Evolutionary conservation across 1,140 invertebrate species (phyloP), one percentile per base, ranked within the genome.

Genomic region (Brachionus rotundiformis): DNA sequence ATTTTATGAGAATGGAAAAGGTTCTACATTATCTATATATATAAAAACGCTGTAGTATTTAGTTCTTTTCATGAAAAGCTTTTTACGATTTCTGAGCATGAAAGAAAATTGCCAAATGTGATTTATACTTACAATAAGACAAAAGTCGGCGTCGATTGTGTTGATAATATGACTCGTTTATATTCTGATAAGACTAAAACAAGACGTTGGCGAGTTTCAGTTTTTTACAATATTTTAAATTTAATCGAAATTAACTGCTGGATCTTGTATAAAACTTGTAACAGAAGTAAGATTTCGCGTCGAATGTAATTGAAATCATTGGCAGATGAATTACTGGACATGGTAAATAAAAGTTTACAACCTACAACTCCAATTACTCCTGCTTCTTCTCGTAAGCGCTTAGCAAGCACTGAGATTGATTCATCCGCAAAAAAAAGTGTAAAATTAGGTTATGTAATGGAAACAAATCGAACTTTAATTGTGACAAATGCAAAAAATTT

Each of bases 111-210:
- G 13, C 47, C 13, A 49, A 19, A 49, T n/a, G 47, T 49, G 33
- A 36, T 36, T 36, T 3, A 36, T 49, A 61, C 59, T 25, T 23
- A 61, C 10, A 61, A 61, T 61, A 61, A 25, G 25, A 61, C 59
- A 23, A 61, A 61, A 61, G 59, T 61, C 25, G n/a, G n/a, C 23
- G 59, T 61, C 10, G n/a, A 61, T 25, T 61, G n/a, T 23, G 23
- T 25, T 61, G 59, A 61, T 25, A 23, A 61, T 61, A 61, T 61
- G 59, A 61, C 59, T 61, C n/a, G 59, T 23, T 61, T 61, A 61
- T 61, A 61, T 61, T 23, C n/a, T 23, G 59, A 19, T 25, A 61
- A 27, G 25, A 23, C 16, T 61, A 61, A 61, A 61, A 61, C 59
- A 23, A 61, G 59, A 25, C 59, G 59, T 23, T 61, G 59, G 59